A percentile compares a stretch with the other conserved stretches of the same genome.
Conservation (phyloP, 2,888 invertebrate species). For the Eupsilia transversa region DNA sequence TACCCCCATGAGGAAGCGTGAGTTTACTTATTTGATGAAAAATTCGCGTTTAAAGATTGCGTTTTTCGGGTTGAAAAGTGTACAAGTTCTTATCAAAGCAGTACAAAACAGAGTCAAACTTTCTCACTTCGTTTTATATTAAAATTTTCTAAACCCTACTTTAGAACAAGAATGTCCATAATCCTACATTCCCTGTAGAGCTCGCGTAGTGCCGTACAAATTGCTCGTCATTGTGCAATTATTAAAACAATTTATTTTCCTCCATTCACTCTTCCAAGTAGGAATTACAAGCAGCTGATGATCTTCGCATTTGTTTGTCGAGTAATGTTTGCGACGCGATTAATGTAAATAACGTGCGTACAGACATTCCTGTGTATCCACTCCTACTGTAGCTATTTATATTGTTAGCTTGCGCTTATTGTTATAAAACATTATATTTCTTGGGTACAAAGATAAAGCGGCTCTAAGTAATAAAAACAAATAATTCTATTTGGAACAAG, state of each 20-base stretch:
- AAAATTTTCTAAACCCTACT: background rate
- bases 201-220: background rate
- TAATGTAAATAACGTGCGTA: constrained; percentile 27
- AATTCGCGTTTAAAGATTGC: background rate
- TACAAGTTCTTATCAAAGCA: background rate
- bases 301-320: constrained; percentile 8
- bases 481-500: background rate
- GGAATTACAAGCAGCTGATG: constrained; percentile 7
- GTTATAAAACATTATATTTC: background rate
- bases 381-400: constrained; percentile 1
- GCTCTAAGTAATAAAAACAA: background rate
- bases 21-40: background rate
- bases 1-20: no score
- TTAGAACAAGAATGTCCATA: background rate
- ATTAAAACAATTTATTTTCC: constrained; percentile 35
- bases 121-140: background rate
- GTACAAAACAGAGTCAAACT: background rate
- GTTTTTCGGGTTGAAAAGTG: background rate
- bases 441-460: background rate
- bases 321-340: background rate
- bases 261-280: constrained; percentile 35
- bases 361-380: constrained; percentile 2
- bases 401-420: background rate
- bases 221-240: constrained; percentile 16
- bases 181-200: background rate